phyloP scores from a whole-genome alignment of 1,140 invertebrate genomes.

The Armadillidium nasatum region DNA sequence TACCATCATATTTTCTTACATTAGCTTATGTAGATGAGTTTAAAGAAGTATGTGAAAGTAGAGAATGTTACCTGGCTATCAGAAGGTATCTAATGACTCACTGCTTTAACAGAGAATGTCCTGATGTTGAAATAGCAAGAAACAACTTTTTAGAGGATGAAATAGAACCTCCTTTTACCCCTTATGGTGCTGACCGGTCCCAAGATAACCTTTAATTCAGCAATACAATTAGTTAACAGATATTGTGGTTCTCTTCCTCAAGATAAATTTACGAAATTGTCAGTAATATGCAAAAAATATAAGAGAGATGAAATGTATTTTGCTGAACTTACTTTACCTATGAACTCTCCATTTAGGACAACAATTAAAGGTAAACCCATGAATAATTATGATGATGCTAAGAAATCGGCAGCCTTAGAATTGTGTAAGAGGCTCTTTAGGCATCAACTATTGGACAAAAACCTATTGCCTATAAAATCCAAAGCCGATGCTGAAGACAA shows the following conservation, averaged over 20 bases:
- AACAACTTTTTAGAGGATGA: slow-evolving; percentile 32
- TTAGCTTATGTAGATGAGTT: not conserved
- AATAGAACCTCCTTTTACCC: slow-evolving; percentile 23
- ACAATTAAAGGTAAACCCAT: slow-evolving; percentile 14
- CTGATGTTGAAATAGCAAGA: slow-evolving; percentile 19
- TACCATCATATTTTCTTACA: not conserved
- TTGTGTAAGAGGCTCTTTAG: slow-evolving; percentile 34
- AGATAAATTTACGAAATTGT: slow-evolving; percentile 40
- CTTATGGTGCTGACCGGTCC: slow-evolving; percentile 32
- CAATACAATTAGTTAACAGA: slow-evolving; percentile 32
- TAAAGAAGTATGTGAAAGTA: slow-evolving; percentile 7
- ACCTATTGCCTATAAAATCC: slow-evolving; percentile 24
- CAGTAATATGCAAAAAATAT: slow-evolving; percentile 16
- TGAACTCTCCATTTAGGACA: slow-evolving; percentile 26
- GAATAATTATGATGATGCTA: slow-evolving; percentile 35
- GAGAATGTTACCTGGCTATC: slow-evolving; percentile 34
- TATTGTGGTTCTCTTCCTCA: slow-evolving; percentile 43
- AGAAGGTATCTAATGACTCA: slow-evolving; percentile 18
- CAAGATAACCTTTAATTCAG: slow-evolving; percentile 37
- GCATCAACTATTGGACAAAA: slow-evolving; percentile 33
- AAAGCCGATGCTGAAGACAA: slow-evolving; percentile 14
- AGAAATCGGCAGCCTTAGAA: slow-evolving; percentile 34
- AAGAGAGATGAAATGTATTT: not conserved
- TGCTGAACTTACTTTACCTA: slow-evolving; percentile 28
- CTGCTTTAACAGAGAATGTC: slow-evolving; percentile 32